Evolutionary conservation across 2,888 invertebrate genomes (phyloP).

Genomic region (Acronicta alni): DNA sequence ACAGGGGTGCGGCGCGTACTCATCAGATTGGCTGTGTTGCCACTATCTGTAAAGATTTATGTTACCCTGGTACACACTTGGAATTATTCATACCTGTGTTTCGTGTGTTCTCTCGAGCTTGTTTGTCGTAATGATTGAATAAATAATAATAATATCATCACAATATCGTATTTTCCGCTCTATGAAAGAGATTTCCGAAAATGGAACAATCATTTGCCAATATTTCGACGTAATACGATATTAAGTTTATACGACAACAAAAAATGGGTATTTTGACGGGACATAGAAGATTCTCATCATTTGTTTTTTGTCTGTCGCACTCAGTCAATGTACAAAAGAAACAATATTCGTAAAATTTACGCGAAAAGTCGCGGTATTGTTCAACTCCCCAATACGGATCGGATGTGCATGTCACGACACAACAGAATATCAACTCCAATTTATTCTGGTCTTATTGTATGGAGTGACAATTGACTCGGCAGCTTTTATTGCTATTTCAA

Average conservation of each 20-base stretch:
- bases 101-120: constrained; percentile 35
- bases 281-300: constrained; percentile 35
- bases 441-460: constrained; percentile 15
- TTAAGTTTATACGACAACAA: constrained; percentile 33
- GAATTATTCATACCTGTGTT: constrained; percentile 53
- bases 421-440: constrained; percentile 53
- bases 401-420: constrained; percentile 32
- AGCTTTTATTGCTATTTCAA: not conserved
- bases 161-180: constrained; percentile 23
- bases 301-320: constrained; percentile 53
- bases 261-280: constrained; percentile 13
- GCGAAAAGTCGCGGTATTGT: constrained; percentile 55
- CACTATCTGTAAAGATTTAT: constrained; percentile 58
- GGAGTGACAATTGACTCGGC: not conserved
- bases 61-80: constrained; percentile 46
- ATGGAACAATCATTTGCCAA: constrained; percentile 42
- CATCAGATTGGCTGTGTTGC: constrained; percentile 59
- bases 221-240: constrained; percentile 25
- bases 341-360: constrained; percentile 62
- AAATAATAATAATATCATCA: constrained; percentile 23
- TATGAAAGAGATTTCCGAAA: constrained; percentile 24
- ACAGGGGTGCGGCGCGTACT: constrained; percentile 57
- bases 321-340: constrained; percentile 57
- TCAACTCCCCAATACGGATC: constrained; percentile 52
- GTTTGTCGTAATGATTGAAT: constrained; percentile 37